A percentile compares a stretch with the other conserved stretches of the same genome.
These are phyloP conservation scores for Galaxea fascicularis DNA, from an alignment of 92 coral and sea anemone species.

Conservation along the genomic window DNA sequence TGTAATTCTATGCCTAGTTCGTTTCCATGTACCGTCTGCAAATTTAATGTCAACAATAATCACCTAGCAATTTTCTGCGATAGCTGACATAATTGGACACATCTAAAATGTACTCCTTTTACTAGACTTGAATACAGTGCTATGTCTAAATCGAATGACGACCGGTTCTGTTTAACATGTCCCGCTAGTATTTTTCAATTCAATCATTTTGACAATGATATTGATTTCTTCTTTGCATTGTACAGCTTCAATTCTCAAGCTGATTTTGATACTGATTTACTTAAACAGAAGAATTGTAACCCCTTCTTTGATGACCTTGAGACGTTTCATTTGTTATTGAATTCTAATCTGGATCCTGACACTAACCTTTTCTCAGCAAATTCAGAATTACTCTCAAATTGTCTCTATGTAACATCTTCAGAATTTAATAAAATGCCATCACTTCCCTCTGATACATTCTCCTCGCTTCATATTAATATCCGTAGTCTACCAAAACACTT, in stretches of 20 bases:
- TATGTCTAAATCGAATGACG: conserved; percentile 36
- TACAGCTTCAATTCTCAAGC: conserved; percentile 31
- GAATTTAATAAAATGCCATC: conserved; percentile 52
- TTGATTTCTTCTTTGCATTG: conserved; percentile 42
- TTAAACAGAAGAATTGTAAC: conserved; percentile 34
- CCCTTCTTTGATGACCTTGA: conserved; percentile 55
- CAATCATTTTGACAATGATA: conserved; percentile 48
- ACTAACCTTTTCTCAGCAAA: conserved; percentile 40
- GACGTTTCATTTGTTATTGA: conserved; percentile 31
- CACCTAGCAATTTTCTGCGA: conserved; percentile 45
- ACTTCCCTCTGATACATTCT: conserved; percentile 23
- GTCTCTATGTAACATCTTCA: conserved; percentile 43
- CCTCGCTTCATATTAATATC: conserved; percentile 52
- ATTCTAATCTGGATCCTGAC: conserved; percentile 62
- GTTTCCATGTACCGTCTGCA: conserved; percentile 16
- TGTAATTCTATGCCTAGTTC: neutral
- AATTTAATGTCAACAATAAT: conserved; percentile 37
- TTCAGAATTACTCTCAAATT: conserved; percentile 39
- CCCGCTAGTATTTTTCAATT: conserved; percentile 42
- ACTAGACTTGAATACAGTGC: conserved; percentile 34
- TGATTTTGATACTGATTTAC: conserved; percentile 34
- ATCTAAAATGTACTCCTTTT: conserved; percentile 47
- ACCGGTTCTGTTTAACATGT: conserved; percentile 48
- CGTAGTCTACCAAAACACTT: conserved; percentile 57
- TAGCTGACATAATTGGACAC: conserved; percentile 48